Percentiles rank a stretch among this genome's conserved stretches.
These are phyloP conservation scores for Eupithecia pulchellata DNA, from an alignment of 2,888 invertebrate species.

Conservation along the genomic window DNA sequence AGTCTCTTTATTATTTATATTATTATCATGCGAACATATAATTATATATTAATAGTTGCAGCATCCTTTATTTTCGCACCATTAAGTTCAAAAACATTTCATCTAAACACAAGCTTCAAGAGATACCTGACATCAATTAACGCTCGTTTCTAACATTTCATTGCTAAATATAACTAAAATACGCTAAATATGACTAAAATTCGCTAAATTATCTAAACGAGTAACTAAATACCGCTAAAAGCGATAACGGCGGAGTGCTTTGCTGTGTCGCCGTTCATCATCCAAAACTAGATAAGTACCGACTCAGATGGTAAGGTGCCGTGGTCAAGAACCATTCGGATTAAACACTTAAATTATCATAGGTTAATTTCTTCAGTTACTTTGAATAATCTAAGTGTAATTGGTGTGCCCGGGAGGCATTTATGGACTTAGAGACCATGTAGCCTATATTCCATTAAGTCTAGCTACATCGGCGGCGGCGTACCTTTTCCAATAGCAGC, in stretches of 20 bases:
- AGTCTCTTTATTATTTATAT: too few relatives aligned
- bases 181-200: neutral
- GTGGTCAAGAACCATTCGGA: conserved; percentile 2
- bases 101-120: neutral
- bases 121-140: neutral
- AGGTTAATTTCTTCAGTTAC: too few relatives aligned
- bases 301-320: conserved; percentile 1
- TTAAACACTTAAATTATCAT: neutral
- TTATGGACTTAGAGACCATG: too few relatives aligned
- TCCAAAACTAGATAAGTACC: conserved; percentile 44
- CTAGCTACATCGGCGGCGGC: too few relatives aligned
- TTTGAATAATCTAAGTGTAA: too few relatives aligned
- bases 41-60: neutral
- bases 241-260: conserved; percentile 81
- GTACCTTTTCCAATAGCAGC: too few relatives aligned
- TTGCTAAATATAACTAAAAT: conserved; percentile 48
- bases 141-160: conserved; percentile 3
- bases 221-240: conserved; percentile 70
- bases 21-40: too few relatives aligned
- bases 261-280: conserved; percentile 82
- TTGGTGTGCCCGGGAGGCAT: too few relatives aligned
- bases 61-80: neutral
- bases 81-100: neutral
- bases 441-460: too few relatives aligned
- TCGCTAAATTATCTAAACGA: conserved; percentile 63